Conservation (phyloP, 2,113 vertebrate genomes). For the Pluvialis apricaria region DNA sequence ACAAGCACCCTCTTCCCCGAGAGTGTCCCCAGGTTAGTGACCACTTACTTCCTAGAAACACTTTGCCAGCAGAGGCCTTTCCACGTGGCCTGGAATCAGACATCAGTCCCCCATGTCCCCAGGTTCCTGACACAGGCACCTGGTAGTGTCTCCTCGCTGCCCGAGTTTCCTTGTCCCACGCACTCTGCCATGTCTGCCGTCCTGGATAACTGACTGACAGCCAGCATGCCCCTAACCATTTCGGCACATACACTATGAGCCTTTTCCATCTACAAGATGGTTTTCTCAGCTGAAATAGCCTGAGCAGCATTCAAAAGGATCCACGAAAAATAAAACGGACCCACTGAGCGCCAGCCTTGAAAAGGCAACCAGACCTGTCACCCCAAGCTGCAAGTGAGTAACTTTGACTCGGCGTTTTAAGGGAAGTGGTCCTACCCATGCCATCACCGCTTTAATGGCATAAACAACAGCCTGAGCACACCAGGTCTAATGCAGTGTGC, state of each 20-base stretch:
- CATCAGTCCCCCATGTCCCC: neutral
- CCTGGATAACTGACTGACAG: accelerated
- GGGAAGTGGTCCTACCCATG: neutral
- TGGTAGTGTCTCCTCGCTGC: neutral
- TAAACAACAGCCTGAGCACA: neutral
- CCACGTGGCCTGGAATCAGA: neutral
- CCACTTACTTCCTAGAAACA: slow-evolving; percentile 1
- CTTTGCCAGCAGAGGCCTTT: neutral
- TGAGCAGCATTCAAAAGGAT: neutral
- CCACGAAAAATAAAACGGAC: neutral
- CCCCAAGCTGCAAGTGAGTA: neutral
- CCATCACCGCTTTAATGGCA: accelerated
- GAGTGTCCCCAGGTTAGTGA: neutral
- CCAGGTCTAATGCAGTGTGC: neutral
- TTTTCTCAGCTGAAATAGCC: neutral
- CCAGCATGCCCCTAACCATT: neutral
- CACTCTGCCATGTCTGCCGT: neutral
- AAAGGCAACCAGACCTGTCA: neutral
- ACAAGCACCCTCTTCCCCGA: neutral
- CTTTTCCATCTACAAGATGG: neutral
- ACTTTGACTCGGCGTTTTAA: neutral
- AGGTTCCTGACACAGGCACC: neutral
- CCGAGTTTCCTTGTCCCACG: neutral
- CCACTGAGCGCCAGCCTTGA: neutral
- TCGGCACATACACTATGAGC: neutral